These are phyloP conservation scores for Montipora capricornis DNA, from an alignment of 64 coral and sea anemone species.

Conservation along the genomic window DNA sequence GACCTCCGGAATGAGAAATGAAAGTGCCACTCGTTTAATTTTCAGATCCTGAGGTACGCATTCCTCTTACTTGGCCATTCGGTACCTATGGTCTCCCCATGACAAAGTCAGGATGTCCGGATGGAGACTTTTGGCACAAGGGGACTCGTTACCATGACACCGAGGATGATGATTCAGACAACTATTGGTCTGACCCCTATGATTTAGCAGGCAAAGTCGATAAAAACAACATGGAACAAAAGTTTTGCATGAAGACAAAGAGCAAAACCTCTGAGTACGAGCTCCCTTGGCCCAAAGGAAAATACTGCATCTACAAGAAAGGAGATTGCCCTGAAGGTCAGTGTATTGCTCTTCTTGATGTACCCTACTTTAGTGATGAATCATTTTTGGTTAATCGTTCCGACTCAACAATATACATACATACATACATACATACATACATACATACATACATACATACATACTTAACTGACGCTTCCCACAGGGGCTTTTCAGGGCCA, in stretches of 20 bases:
- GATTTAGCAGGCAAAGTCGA: neutral
- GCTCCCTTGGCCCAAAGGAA: slow-evolving; percentile 55
- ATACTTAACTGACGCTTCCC: neutral
- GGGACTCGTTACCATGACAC: slow-evolving; percentile 67
- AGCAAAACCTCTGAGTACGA: slow-evolving; percentile 1
- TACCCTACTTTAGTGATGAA: too few relatives aligned
- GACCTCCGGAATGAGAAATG: too few relatives aligned
- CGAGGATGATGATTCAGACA: neutral
- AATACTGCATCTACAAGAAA: slow-evolving; percentile 62
- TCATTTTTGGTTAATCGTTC: neutral
- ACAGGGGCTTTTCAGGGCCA: too few relatives aligned
- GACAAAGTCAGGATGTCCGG: slow-evolving; percentile 54
- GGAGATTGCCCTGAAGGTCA: neutral
- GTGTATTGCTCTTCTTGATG: too few relatives aligned
- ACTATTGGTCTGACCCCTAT: slow-evolving; percentile 3
- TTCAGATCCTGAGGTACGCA: slow-evolving; percentile 50
- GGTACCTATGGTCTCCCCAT: slow-evolving; percentile 66
- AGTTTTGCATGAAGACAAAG: slow-evolving; percentile 34
- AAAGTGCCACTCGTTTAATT: neutral
- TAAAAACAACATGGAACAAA: neutral
- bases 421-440: slow-evolving; percentile 29
- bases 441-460: neutral
- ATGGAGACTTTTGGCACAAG: slow-evolving; percentile 52
- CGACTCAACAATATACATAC: neutral
- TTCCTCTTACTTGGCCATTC: slow-evolving; percentile 53